Evolutionary conservation across 2,113 vertebrate genomes (phyloP).

Genomic region (Eclectus roratus): DNA sequence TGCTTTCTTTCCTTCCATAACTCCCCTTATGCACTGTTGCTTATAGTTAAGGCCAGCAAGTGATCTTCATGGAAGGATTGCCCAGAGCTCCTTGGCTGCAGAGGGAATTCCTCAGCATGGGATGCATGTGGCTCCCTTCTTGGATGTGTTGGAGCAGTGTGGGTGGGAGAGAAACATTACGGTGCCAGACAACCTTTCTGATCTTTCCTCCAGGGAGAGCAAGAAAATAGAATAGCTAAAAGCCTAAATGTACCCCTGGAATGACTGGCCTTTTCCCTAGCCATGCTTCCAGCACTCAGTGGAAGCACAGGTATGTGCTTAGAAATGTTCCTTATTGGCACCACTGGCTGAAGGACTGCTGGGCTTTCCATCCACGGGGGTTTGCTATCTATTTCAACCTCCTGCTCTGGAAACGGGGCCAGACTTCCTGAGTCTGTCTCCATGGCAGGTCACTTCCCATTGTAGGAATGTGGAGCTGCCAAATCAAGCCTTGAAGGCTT

Average conservation of each 20-base stretch:
- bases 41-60: background rate
- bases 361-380: background rate
- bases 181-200: background rate
- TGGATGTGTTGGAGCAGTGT: background rate
- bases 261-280: background rate
- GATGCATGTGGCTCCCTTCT: background rate
- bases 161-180: background rate
- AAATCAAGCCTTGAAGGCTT: background rate
- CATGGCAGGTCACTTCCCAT: too few species aligned
- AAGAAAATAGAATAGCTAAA: background rate
- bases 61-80: fast-evolving
- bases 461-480: background rate
- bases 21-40: too few species aligned
- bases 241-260: background rate
- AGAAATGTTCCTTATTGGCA: background rate
- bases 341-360: background rate
- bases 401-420: background rate
- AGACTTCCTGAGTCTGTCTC: background rate
- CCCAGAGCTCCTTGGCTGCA: background rate
- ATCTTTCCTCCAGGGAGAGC: background rate
- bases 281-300: background rate
- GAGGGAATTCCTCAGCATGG: background rate
- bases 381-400: background rate
- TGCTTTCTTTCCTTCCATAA: background rate
- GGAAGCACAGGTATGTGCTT: background rate